Conservation (phyloP, 2,888 invertebrate genomes). For the Stenurella melanura region DNA sequence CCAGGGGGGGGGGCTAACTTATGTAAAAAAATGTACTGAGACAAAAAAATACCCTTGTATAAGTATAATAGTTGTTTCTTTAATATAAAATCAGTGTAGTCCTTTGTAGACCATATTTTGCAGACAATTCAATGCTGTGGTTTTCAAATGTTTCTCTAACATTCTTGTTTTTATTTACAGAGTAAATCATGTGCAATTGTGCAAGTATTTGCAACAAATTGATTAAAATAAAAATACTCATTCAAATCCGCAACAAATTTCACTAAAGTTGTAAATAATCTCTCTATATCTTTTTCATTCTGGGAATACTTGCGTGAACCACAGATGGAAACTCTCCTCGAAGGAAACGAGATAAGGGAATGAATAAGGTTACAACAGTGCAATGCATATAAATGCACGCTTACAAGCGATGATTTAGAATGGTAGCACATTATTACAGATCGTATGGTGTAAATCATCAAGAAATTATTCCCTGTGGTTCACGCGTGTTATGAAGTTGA, state of each 20-base stretch:
- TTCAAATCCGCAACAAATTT: background rate
- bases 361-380: slow-evolving; percentile 5
- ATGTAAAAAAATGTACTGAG: no score
- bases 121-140: no score
- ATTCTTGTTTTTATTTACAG: no score
- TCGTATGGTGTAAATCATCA: background rate
- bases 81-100: no score
- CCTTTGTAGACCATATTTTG: no score
- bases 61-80: no score
- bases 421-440: slow-evolving; percentile 8
- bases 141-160: no score
- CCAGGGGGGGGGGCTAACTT: no score
- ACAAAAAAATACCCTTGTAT: no score
- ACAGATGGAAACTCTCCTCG: background rate
- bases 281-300: background rate
- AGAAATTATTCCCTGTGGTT: slow-evolving; percentile 2
- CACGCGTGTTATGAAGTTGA: background rate
- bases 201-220: background rate
- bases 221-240: background rate
- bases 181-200: no score
- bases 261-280: background rate
- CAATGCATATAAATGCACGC: slow-evolving; percentile 29
- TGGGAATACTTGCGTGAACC: background rate
- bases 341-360: slow-evolving; percentile 5
- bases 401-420: slow-evolving; percentile 5